Conservation (phyloP, 2,888 invertebrate species). For the Sympetrum striolatum region DNA sequence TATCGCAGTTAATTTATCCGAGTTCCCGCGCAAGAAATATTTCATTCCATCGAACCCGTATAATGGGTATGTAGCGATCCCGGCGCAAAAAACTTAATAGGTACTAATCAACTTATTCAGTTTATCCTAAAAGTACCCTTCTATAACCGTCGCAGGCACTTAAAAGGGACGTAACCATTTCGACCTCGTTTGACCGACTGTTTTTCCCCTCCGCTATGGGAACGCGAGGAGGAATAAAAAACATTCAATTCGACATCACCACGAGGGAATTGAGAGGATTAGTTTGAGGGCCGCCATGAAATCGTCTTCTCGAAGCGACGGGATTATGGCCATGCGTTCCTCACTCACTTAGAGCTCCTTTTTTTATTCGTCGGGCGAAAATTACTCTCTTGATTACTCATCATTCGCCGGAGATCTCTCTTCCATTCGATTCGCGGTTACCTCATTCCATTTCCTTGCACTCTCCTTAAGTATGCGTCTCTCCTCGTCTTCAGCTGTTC, state of each 20-base stretch:
- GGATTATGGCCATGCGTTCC: conserved; percentile 9
- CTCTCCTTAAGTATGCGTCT: not conserved
- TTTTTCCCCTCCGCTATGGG: not conserved
- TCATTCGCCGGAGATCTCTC: not conserved
- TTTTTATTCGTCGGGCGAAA: not conserved
- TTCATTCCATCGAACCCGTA: too few species aligned
- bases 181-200: not conserved
- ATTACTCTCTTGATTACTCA: not conserved
- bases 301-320: not conserved
- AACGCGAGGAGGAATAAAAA: not conserved
- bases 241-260: not conserved
- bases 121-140: not conserved
- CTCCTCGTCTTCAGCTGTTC: not conserved
- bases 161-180: not conserved
- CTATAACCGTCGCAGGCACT: not conserved
- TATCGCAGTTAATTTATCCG: too few species aligned
- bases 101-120: not conserved
- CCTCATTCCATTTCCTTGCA: not conserved
- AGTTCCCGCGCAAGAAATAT: too few species aligned
- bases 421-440: not conserved
- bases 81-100: too few species aligned
- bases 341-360: not conserved
- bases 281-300: not conserved
- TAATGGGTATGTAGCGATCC: too few species aligned
- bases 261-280: not conserved